Base-by-base conservation (phyloP, 2,797 vertebrate species). In the Rhinophrynus dorsalis region DNA sequence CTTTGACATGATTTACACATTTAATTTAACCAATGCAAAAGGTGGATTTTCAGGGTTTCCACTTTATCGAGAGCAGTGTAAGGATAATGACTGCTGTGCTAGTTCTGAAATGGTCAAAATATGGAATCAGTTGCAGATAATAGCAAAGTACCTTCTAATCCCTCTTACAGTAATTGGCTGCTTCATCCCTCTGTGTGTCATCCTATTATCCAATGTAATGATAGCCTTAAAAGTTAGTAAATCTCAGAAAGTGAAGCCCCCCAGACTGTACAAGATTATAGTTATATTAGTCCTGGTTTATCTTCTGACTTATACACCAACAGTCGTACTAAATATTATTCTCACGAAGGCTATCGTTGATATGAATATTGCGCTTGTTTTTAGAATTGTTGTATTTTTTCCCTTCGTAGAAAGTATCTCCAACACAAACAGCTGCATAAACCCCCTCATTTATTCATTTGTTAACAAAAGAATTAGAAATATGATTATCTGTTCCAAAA, bases 261-360 rank as follows among this genome's bases (percentile, higher is more conserved):
- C 32, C 2, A 15, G 68, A 29, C 32, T 71, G 7, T 71, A 64
- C 27, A 52, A 40, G 15, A 64, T 71, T 1, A 12, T 57, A 1
- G 15, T 64, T 3, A 18, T 13, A 1, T 27, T 64, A 2, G 26
- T 71, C 32, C 0, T 64, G 13, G 32, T 40, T 26, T 50, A 50
- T 18, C 64, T 71, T 2, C n/a, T 64, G 20, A 71, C 59, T 5
- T 71, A 60, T 59, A 71, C 59, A 5, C 68, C 68, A 15, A 0
- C 30, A 2, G 23, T 71, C 23, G 23, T 50, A 24, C 51, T 15
- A 29, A 8, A 56, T 3, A 24, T 50, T 29, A 23, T 64, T 15
- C 12, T 63, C 7, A 2, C 40, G 1, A 5, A 5, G 12, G 24
- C 60, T 29, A 8, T 38, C 18, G 9, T 15, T 3, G 30, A 18